Conservation (phyloP, 2,888 invertebrate species). For the Timema cristinae region DNA sequence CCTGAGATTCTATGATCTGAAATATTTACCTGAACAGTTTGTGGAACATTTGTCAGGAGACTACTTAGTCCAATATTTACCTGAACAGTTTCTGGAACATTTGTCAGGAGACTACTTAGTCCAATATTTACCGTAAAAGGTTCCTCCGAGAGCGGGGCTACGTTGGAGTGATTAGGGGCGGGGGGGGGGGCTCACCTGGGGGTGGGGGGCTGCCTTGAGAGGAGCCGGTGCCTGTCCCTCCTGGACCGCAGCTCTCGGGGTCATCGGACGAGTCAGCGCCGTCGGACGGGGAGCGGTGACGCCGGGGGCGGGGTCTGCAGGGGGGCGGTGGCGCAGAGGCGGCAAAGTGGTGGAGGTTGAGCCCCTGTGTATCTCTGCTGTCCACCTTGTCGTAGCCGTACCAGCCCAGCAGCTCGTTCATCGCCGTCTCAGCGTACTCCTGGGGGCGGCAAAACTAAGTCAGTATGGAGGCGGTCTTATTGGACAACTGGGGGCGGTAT, state of each 20-base stretch:
- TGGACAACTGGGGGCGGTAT: no score
- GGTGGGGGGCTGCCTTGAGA: conserved; percentile 28
- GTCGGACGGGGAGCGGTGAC: conserved; percentile 25
- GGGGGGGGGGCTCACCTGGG: conserved; percentile 18
- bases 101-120: no score
- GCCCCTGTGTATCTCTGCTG: conserved; percentile 57
- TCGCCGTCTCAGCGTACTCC: conserved; percentile 89
- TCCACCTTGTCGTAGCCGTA: conserved; percentile 79
- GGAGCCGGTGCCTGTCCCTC: conserved; percentile 25
- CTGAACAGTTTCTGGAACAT: no score
- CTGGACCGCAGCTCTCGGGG: conserved; percentile 25
- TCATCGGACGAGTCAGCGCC: conserved; percentile 30
- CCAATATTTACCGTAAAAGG: no score
- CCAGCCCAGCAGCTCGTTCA: conserved; percentile 89
- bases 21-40: no score
- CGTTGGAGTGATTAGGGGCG: no score
- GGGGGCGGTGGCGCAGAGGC: conserved; percentile 34
- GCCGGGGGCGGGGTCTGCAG: conserved; percentile 13
- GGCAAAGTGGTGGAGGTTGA: conserved; percentile 45
- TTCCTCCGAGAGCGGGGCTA: no score
- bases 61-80: no score
- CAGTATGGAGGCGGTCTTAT: not conserved
- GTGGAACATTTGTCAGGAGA: no score
- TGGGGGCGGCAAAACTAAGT: conserved; percentile 46
- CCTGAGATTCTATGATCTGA: no score